Base-by-base conservation (phyloP, 2,888 invertebrate genomes). In the Phrixothrix hirtus region DNA sequence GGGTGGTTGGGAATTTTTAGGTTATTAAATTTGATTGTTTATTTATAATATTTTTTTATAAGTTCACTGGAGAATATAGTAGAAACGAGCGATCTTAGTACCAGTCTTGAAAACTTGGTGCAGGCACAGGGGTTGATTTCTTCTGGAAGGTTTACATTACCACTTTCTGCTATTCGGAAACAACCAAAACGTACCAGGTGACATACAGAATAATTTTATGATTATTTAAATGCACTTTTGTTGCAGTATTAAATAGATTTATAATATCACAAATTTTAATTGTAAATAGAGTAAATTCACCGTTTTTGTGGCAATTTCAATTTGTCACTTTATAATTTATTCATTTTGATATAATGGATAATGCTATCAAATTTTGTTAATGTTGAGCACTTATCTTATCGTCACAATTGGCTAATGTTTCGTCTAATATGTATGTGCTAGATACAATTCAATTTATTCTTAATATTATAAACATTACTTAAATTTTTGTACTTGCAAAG, bases 121-220 rank as follows among this genome's bases (percentile, higher is more conserved):
- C 82, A 76, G 81, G 81, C 78, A 76, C 76, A 70, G 77, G 68
- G 65, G 60, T 79, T 70, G 76, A 76, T 75, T 79, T 82, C 78
- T 85, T 82, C 83, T 68, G 84, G 84, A 64, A 82, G 85, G 78
- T 85, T 85, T 79, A 85, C 85, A 71, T 79, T 85, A 79, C 85
- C 85, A 69, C 79, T 88, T 78, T 86, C 86, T 78, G 87, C 87
- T 79, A 87, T 87, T 79, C 85, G 88, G 77, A 86, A 85, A 79
- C 86, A 87, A 74, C 88, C 88, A 79, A 89, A 88, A 79, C 83
- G 88, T 78, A 87, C 87, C 83, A 88, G 88, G 89, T 89, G 85
- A 82, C 79, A 41, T 39, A 41, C 11, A 13, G 12, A 14, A 13
- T 14, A 15, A 12, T 15, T 15, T 34, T n/a, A n/a, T 34, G 15